Base-by-base conservation (phyloP, 2,888 invertebrate genomes). In the Ophion costatus region DNA sequence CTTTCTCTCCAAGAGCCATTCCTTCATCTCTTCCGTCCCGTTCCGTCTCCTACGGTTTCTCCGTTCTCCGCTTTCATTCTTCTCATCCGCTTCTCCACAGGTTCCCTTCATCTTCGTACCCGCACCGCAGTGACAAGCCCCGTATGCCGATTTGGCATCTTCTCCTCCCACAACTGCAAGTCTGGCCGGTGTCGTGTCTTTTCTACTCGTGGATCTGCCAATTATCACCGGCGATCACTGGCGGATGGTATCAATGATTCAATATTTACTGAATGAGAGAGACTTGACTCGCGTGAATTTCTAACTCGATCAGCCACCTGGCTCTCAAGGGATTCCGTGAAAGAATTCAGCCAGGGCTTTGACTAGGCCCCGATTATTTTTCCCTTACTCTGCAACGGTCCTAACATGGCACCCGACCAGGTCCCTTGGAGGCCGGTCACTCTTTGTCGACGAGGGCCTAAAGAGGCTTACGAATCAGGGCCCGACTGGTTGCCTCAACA, bases 1-100 rank as follows among this genome's bases (percentile, higher is more conserved):
- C 83, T 87, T 79, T 84, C 83, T 86, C 87, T 84, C 82, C 77
- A 77, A 80, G 86, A 88, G 86, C 84, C 85, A 82, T 83, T 85
- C 87, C 79, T 73, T 79, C 79, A 69, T 61, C 85, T 81, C 71
- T 69, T 45, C 59, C 63, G 51, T 84, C 82, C 66, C 83, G 20
- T 61, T 80, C 69, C 64, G 57, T 56, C 76, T 38, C 70, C 51
- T 69, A 77, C 84, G 74, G 82, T 71, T 73, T 84, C 76, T 80
- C 76, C 76, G 64, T 84, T 80, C 85, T 75, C 83, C 86, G 87
- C 82, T 80, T 51, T 63, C 51, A 86, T 74, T 59, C n/a, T 63
- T 57, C 59, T 79, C 83, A 75, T 79, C 78, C 71, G 80, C 64
- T 83, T 84, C 84, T 80, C 77, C 64, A 84, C 88, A 80, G 59